Base-by-base conservation (phyloP, 2,888 invertebrate species). In the Geotrupes spiniger region DNA sequence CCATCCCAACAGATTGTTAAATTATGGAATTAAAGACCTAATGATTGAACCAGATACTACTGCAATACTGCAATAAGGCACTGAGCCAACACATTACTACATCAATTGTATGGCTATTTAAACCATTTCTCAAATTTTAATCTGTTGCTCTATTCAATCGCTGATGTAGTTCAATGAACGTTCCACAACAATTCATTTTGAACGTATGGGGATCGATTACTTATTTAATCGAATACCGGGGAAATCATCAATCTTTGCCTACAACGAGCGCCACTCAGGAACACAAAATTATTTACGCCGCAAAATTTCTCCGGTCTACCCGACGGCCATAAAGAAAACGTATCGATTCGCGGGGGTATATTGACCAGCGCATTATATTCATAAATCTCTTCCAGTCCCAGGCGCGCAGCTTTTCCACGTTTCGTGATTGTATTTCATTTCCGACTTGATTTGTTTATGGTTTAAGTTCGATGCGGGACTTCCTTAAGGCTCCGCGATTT, bases 381-480 rank as follows among this genome's bases (percentile, higher is more conserved):
- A 33, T 33, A 33, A 33, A 33, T 33, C 33, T 33, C n/a, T 33
- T 21, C 33, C 15, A 33, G 8, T 33, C 33, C 14, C 21, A 3
- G 21, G 6, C 15, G 33, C 33, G 14, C 33, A 15, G 33, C 33
- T 33, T 33, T 33, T 33, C 15, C 33, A 33, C 15, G 14, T 33
- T 33, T 33, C 11, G 15, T 33, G 12, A 10, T 33, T 33, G 15
- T 33, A 33, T 33, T 33, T 33, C 33, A 33, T 33, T 33, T 33
- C 33, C 3, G 33, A 33, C 12, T 33, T 33, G 33, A 33, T 33
- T 33, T 33, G 33, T 33, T 33, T 33, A 33, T 33, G 33, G 33
- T 33, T 15, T 33, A 33, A 33, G 33, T 33, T 33, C 11, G 15
- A 33, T 33, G 15, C 33, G 15, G 15, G 33, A 33, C 33, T 33